Conservation (phyloP, 2,888 invertebrate species). For the Campoplex capitator region DNA sequence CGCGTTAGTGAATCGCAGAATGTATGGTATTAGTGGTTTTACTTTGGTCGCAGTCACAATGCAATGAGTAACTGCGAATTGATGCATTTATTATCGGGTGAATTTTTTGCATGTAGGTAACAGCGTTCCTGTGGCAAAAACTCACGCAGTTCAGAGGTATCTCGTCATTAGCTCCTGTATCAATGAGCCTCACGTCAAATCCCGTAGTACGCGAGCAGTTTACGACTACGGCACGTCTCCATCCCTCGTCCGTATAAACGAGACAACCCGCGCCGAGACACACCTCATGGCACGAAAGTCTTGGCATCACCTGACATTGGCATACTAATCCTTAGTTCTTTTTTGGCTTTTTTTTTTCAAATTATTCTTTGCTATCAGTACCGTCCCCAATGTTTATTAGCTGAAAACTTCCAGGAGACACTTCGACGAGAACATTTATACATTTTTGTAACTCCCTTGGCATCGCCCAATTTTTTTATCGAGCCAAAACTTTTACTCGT, state of each 20-base stretch:
- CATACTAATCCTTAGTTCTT: slow-evolving; percentile 71
- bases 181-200: slow-evolving; percentile 81
- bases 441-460: neutral
- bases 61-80: slow-evolving; percentile 44
- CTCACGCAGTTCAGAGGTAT: slow-evolving; percentile 81
- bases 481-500: neutral
- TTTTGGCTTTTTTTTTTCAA: neutral
- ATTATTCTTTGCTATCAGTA: slow-evolving; percentile 28
- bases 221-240: slow-evolving; percentile 81
- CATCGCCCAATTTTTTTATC: neutral
- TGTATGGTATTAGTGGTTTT: slow-evolving; percentile 77
- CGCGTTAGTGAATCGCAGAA: slow-evolving; percentile 70
- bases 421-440: neutral
- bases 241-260: slow-evolving; percentile 78
- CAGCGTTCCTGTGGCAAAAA: slow-evolving; percentile 70
- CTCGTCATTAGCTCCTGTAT: slow-evolving; percentile 80
- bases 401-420: slow-evolving; percentile 32
- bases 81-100: slow-evolving; percentile 56
- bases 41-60: slow-evolving; percentile 30
- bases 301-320: slow-evolving; percentile 82
- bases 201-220: slow-evolving; percentile 75
- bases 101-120: slow-evolving; percentile 63
- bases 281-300: slow-evolving; percentile 78
- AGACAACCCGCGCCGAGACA: slow-evolving; percentile 82
- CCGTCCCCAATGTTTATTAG: slow-evolving; percentile 30